Base-by-base conservation (phyloP, 2,888 invertebrate genomes). In the Synergus japonicus region DNA sequence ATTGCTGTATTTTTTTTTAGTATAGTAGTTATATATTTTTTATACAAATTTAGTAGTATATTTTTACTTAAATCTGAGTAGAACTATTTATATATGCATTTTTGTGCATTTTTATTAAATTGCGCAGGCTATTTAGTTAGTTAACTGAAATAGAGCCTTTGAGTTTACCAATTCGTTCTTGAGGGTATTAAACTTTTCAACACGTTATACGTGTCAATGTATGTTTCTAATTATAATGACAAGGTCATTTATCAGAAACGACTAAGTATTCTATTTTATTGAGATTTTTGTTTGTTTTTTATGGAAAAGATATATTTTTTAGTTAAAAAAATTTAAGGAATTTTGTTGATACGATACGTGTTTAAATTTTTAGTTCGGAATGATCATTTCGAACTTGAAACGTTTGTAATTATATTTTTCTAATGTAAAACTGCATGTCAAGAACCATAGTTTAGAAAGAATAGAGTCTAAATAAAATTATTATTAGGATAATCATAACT, bases 181-280 rank as follows among this genome's bases (percentile, higher is more conserved):
- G 63, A 29, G 12, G 12, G 2, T 63, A 63, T 63, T 22, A 63
- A 22, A 13, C 5, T 29, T 63, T 63, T 63, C 22, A 29, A 22
- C 60, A 22, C 22, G 60, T 60, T 60, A 12, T 60, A 18, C 10
- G 60, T 60, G 60, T 60, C 1, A 12, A 22, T 22, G 2, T 12
- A 29, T 22, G 63, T 63, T 22, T 63, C 63, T 63, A 63, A 63
- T 63, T 58, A 58, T 9, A 18, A 58, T 58, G 58, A 18, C 18
- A 58, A n/a, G n/a, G 58, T 29, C 63, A 63, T 63, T 63, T 63
- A 63, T 63, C 29, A 63, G 63, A 29, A 63, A 63, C 22, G 12
- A 29, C 10, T 63, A 29, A 63, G 13, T 63, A 18, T 29, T 63
- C 29, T 5, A 63, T 13, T 63, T 63, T 13, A 29, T 1, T 22